Evolutionary conservation across 1,140 invertebrate genomes (phyloP).

Genomic region (Formica selysi): DNA sequence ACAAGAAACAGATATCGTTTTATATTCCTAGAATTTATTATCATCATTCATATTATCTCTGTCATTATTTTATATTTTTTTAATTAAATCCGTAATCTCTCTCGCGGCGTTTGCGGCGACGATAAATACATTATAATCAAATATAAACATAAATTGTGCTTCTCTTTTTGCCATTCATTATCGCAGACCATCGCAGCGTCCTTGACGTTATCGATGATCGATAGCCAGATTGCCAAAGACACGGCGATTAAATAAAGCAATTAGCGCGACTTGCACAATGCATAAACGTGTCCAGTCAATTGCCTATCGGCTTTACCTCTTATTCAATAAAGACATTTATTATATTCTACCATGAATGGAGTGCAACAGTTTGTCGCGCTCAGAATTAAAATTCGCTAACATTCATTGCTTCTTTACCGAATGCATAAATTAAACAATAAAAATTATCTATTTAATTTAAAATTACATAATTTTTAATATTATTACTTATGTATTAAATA

Average conservation of each 20-base stretch:
- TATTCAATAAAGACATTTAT: constrained; percentile 36
- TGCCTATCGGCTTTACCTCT: constrained; percentile 12
- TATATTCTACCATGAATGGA: constrained; percentile 14
- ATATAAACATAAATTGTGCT: constrained; percentile 36
- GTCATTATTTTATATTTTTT: neutral
- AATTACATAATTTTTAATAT: neutral
- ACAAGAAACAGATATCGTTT: too few species aligned
- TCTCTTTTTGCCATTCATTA: constrained; percentile 30
- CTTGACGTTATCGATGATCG: constrained; percentile 53
- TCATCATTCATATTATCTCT: too few species aligned
- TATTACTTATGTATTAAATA: neutral
- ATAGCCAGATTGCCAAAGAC: constrained; percentile 43
- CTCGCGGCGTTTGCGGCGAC: neutral
- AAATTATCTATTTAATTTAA: constrained; percentile 2
- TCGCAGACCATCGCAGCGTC: neutral
- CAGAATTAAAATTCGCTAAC: neutral
- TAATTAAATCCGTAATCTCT: neutral
- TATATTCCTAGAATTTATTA: neutral
- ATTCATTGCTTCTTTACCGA: neutral
- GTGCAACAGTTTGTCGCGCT: constrained; percentile 13
- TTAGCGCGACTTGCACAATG: constrained; percentile 22
- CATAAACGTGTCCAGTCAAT: constrained; percentile 8
- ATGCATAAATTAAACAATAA: too few species aligned
- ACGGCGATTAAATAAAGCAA: constrained; percentile 28
- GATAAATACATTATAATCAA: constrained; percentile 25